Conservation (phyloP, 2,888 invertebrate genomes). For the Philopedon plagiatum region DNA sequence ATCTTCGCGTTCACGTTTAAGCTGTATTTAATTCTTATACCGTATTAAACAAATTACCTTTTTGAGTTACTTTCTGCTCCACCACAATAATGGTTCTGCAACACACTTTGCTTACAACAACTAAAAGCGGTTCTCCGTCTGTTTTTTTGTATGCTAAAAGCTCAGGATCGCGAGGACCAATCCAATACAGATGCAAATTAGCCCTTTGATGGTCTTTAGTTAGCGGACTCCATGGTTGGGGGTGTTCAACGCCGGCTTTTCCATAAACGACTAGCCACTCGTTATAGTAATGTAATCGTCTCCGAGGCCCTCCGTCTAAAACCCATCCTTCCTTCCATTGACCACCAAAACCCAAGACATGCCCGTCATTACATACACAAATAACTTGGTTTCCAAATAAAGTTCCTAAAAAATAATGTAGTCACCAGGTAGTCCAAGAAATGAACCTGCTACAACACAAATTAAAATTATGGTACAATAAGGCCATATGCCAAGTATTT, state of each 20-base stretch:
- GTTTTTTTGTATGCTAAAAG: slow-evolving; percentile 86
- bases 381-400: slow-evolving; percentile 64
- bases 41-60: slow-evolving; percentile 65
- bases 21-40: too few species aligned
- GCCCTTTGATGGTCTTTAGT: slow-evolving; percentile 88
- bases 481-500: too few species aligned
- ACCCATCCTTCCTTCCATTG: slow-evolving; percentile 71
- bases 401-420: slow-evolving; percentile 52
- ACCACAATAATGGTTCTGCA: slow-evolving; percentile 81
- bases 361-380: slow-evolving; percentile 66
- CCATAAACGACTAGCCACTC: slow-evolving; percentile 86
- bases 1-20: too few species aligned
- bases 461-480: too few species aligned
- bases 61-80: slow-evolving; percentile 85
- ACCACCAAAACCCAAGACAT: slow-evolving; percentile 67
- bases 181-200: slow-evolving; percentile 85
- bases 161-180: slow-evolving; percentile 74
- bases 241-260: slow-evolving; percentile 85
- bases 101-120: slow-evolving; percentile 81
- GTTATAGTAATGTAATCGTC: slow-evolving; percentile 62
- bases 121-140: slow-evolving; percentile 89
- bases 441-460: too few species aligned
- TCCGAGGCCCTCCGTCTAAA: slow-evolving; percentile 68
- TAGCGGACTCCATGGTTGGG: slow-evolving; percentile 94
- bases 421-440: too few species aligned